These are phyloP conservation scores for Opisthograptis luteolata DNA, from an alignment of 2,888 invertebrate genomes.

Conservation along the genomic window DNA sequence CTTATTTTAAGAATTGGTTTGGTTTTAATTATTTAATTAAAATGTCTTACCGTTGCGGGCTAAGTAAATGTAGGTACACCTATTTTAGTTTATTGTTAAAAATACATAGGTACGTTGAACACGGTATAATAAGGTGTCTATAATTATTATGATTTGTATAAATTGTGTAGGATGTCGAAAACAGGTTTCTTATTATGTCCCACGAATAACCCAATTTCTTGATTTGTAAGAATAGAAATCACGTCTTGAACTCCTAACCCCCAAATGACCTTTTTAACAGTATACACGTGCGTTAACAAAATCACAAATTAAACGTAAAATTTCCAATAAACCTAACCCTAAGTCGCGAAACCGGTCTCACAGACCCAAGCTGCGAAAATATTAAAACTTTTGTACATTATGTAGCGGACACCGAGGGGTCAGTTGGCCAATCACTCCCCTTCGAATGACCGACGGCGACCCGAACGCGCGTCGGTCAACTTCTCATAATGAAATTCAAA, in stretches of 20 bases:
- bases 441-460: constrained; percentile 73
- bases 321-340: constrained; percentile 68
- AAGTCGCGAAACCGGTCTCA: constrained; percentile 59
- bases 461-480: constrained; percentile 74
- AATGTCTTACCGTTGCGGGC: too few relatives aligned
- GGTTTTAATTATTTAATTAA: too few relatives aligned
- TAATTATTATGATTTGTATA: too few relatives aligned
- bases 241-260: constrained; percentile 63
- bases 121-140: too few relatives aligned
- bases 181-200: constrained; percentile 22
- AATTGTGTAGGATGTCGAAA: too few relatives aligned
- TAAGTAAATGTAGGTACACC: too few relatives aligned
- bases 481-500: constrained; percentile 75
- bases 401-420: constrained; percentile 69
- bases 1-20: too few relatives aligned
- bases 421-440: constrained; percentile 63
- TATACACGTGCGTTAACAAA: constrained; percentile 70
- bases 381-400: constrained; percentile 73
- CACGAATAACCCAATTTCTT: constrained; percentile 37
- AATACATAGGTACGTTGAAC: too few relatives aligned
- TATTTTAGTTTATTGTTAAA: too few relatives aligned
- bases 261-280: constrained; percentile 67
- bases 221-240: constrained; percentile 41
- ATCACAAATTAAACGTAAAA: constrained; percentile 82
- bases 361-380: constrained; percentile 77